Conservation (phyloP, 1,140 invertebrate genomes). For the Tribolium castaneum region DNA sequence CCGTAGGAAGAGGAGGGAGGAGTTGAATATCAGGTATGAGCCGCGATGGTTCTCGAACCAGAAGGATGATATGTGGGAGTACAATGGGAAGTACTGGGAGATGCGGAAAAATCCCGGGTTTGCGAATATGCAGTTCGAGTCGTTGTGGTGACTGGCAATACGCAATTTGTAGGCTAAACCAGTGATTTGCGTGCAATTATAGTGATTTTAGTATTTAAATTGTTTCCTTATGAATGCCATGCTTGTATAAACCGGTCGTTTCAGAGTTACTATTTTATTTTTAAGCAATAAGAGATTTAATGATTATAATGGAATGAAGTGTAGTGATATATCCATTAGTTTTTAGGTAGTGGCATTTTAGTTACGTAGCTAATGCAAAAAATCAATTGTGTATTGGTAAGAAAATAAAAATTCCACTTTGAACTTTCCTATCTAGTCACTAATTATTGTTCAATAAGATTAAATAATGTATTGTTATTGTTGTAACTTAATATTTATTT, state of each 20-base stretch:
- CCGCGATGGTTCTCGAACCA: conserved; percentile 72
- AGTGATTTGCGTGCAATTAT: conserved; percentile 22
- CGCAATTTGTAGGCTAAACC: background rate
- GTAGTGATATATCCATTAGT: conserved; percentile 25
- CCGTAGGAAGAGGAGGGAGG: conserved; percentile 71
- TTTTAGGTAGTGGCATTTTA: conserved; percentile 37
- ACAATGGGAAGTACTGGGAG: conserved; percentile 72
- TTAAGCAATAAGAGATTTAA: conserved; percentile 17
- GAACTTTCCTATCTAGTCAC: conserved; percentile 45
- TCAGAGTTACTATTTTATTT: conserved; percentile 17
- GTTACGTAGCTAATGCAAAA: conserved; percentile 18
- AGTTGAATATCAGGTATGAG: conserved; percentile 66
- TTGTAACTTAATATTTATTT: conserved; percentile 47
- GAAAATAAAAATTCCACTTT: conserved; percentile 31
- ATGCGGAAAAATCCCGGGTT: conserved; percentile 70
- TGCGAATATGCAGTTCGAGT: conserved; percentile 67
- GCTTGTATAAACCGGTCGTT: conserved; percentile 24
- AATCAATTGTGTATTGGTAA: conserved; percentile 17
- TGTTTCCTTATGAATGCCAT: conserved; percentile 38
- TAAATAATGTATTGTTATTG: conserved; percentile 41
- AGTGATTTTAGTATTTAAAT: conserved; percentile 15
- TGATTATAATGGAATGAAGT: conserved; percentile 1
- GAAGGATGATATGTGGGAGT: conserved; percentile 73
- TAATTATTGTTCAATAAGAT: conserved; percentile 38
- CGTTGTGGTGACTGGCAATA: conserved; percentile 66